Evolutionary conservation across 2,797 vertebrate species (phyloP).

Genomic region (Sandelia bainsii): DNA sequence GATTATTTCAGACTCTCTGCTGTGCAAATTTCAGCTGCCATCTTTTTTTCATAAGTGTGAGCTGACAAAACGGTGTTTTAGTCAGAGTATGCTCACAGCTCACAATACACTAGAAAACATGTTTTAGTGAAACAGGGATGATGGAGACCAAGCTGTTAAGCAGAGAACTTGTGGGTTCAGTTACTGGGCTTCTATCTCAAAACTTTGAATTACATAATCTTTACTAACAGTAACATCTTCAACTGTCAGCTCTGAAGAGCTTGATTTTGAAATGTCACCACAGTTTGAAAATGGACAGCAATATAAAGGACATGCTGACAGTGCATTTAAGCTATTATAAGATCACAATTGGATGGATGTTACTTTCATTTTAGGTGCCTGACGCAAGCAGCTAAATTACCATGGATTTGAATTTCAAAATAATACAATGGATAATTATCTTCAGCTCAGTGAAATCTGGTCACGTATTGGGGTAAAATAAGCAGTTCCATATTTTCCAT

Average conservation of each 20-base stretch:
- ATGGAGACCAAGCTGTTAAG: constrained; percentile 56
- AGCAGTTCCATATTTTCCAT: constrained; percentile 64
- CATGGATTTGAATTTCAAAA: constrained; percentile 36
- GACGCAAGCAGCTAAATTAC: constrained; percentile 11
- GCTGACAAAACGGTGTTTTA: constrained; percentile 45
- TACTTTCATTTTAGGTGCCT: not conserved
- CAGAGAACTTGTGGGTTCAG: constrained; percentile 66
- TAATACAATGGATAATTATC: constrained; percentile 12
- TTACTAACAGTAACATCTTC: constrained; percentile 62
- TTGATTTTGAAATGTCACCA: constrained; percentile 7
- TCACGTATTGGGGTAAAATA: constrained; percentile 60
- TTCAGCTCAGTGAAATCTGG: constrained; percentile 32
- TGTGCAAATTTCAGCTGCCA: constrained; percentile 34
- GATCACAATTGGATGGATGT: not conserved
- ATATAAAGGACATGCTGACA: not conserved
- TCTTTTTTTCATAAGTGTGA: constrained; percentile 35
- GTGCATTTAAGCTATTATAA: not conserved
- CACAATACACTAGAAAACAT: constrained; percentile 50
- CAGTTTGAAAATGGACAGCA: not conserved
- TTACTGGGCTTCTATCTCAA: constrained; percentile 64
- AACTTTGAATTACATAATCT: constrained; percentile 69
- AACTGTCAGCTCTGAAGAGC: constrained; percentile 44
- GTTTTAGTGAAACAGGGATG: constrained; percentile 62
- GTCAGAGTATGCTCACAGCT: constrained; percentile 40
- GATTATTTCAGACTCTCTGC: constrained; percentile 32